phyloP scores from a whole-genome alignment of 2,113 vertebrate genomes.

The Excalfactoria chinensis region DNA sequence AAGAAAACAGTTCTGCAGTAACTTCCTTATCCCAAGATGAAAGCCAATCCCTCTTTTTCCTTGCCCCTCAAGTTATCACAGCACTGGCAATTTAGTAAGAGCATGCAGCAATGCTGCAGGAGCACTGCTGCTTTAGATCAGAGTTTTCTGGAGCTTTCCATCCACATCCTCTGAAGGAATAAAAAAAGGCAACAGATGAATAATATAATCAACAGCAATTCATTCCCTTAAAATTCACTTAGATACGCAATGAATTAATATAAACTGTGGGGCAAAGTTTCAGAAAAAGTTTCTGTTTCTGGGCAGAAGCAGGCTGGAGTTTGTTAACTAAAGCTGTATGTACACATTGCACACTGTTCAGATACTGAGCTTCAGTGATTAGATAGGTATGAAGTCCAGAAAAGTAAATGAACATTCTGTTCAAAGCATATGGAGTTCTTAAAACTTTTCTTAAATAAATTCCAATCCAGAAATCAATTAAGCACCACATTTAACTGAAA shows the following conservation, averaged over 20 bases:
- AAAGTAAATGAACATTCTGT: background rate
- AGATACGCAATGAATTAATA: conserved; percentile 10
- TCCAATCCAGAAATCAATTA: background rate
- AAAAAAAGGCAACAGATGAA: conserved; percentile 9
- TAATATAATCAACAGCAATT: conserved; percentile 51
- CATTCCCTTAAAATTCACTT: background rate
- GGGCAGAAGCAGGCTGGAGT: background rate
- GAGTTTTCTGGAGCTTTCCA: background rate
- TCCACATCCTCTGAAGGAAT: background rate
- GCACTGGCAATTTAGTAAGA: background rate
- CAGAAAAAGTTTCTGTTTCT: background rate
- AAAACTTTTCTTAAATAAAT: background rate
- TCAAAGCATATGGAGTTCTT: background rate
- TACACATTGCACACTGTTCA: background rate
- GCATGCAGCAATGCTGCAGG: background rate
- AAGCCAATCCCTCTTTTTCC: background rate
- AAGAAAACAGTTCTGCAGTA: background rate
- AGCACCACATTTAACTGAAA: fast-evolving
- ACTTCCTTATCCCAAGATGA: background rate
- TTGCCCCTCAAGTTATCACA: background rate
- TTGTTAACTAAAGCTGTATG: conserved; percentile 3
- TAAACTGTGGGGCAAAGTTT: background rate
- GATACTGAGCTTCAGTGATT: background rate
- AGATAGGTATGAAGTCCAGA: background rate
- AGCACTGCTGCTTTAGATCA: background rate